A percentile compares a stretch with the other conserved stretches of the same genome.
Evolutionary conservation across 2,888 invertebrate species (phyloP).

Genomic region (Drosophila mercatorum): DNA sequence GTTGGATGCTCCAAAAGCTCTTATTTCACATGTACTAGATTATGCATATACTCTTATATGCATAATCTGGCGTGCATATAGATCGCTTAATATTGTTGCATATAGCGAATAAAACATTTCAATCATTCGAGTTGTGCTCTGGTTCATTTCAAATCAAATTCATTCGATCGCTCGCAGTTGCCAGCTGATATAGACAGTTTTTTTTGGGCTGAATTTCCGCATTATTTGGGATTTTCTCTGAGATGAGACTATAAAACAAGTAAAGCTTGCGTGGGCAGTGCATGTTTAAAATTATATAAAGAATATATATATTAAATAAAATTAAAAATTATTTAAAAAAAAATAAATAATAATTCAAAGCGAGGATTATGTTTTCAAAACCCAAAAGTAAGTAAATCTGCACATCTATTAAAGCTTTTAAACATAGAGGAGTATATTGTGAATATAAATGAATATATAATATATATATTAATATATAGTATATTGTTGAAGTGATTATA

Average conservation of each 20-base stretch:
- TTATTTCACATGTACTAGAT: constrained; percentile 29
- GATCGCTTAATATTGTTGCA: constrained; percentile 17
- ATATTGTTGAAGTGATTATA: background rate
- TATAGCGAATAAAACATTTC: constrained; percentile 19
- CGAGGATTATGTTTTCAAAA: constrained; percentile 33
- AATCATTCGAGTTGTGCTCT: constrained; percentile 33
- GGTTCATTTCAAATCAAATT: constrained; percentile 30
- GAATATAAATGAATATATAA: background rate
- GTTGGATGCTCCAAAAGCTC: constrained; percentile 42
- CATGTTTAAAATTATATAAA: background rate
- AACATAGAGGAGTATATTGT: background rate
- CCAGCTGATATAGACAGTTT: constrained; percentile 14
- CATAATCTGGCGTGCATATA: constrained; percentile 7
- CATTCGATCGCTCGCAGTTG: constrained; percentile 40
- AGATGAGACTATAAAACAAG: background rate
- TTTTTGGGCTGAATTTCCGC: constrained; percentile 9
- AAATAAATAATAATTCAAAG: background rate
- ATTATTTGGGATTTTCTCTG: background rate
- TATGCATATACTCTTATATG: constrained; percentile 17
- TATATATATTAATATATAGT: too few relatives aligned
- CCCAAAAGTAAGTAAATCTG: constrained; percentile 43
- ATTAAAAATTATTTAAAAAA: background rate
- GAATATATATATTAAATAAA: background rate
- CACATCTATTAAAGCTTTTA: background rate
- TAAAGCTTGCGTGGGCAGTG: constrained; percentile 12